Evolutionary conservation across 2,888 invertebrate species (phyloP).

Genomic region (Hofmannophila pseudospretella): DNA sequence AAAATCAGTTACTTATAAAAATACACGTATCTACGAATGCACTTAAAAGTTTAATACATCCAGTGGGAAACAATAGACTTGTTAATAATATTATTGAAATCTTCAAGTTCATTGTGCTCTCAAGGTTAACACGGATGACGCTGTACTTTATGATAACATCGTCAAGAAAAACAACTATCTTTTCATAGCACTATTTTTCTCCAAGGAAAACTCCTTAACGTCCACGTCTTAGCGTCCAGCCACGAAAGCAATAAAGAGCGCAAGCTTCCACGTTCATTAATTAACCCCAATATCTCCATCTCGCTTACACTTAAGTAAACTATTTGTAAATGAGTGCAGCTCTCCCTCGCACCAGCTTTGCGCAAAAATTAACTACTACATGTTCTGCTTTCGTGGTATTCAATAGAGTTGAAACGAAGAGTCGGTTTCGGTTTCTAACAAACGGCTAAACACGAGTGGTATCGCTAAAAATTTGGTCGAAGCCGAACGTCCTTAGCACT

Average conservation of each 20-base stretch:
- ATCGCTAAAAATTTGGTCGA: too few species aligned
- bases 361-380: constrained; percentile 79
- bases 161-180: constrained; percentile 42
- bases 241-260: constrained; percentile 78
- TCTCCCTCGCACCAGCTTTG: constrained; percentile 73
- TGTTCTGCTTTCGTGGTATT: constrained; percentile 57
- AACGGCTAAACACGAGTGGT: too few species aligned
- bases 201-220: constrained; percentile 71
- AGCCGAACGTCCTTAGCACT: too few species aligned
- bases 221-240: constrained; percentile 73
- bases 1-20: too few species aligned
- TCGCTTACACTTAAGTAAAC: constrained; percentile 57
- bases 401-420: constrained; percentile 5
- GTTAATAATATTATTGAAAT: neutral
- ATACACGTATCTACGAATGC: too few species aligned
- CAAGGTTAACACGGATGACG: constrained; percentile 1
- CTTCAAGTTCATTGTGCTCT: neutral
- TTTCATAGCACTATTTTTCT: constrained; percentile 58
- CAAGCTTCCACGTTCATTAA: constrained; percentile 79
- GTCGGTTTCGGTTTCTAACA: too few species aligned
- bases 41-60: too few species aligned
- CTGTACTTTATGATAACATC: constrained; percentile 17
- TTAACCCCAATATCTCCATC: constrained; percentile 68
- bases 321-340: constrained; percentile 71
- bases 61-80: too few species aligned